Conservation (phyloP, 2,797 vertebrate species). For the Australoheros facetus region DNA sequence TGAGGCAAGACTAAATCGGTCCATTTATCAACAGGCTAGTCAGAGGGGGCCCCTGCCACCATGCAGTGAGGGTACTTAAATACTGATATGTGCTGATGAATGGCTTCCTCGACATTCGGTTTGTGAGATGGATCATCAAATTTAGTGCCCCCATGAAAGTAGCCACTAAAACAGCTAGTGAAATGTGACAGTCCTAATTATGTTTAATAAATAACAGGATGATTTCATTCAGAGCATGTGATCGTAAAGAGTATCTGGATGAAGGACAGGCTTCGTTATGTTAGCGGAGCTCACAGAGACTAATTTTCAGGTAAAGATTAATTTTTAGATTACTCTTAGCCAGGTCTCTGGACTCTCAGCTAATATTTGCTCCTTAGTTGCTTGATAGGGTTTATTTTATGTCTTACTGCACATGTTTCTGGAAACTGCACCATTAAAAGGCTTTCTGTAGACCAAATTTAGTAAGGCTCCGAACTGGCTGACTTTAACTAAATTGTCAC, state of each 20-base stretch:
- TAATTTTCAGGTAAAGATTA: constrained; percentile 25
- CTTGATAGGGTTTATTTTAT: not conserved
- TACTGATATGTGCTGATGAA: constrained; percentile 12
- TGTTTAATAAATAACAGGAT: constrained; percentile 19
- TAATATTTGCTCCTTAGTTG: not conserved
- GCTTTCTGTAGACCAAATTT: constrained; percentile 28
- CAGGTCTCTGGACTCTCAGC: not conserved
- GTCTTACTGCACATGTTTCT: constrained; percentile 2
- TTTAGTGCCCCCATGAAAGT: constrained; percentile 24
- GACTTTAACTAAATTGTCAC: constrained; percentile 29
- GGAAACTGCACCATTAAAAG: constrained; percentile 32
- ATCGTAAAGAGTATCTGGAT: constrained; percentile 4
- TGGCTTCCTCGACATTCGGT: constrained; percentile 20
- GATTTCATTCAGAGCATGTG: constrained; percentile 32
- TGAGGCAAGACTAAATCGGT: constrained; percentile 23
- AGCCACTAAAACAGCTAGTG: constrained; percentile 20
- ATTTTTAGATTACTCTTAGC: constrained; percentile 8
- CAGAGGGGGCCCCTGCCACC: constrained; percentile 35
- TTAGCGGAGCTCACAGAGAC: constrained; percentile 8
- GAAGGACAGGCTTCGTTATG: constrained; percentile 18
- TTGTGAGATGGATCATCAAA: constrained; percentile 30
- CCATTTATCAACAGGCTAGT: constrained; percentile 39
- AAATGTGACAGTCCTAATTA: constrained; percentile 40
- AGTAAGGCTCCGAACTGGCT: constrained; percentile 42
- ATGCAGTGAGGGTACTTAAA: constrained; percentile 17